Evolutionary conservation across 2,113 vertebrate genomes (phyloP).

Genomic region (Apeltes quadracus): DNA sequence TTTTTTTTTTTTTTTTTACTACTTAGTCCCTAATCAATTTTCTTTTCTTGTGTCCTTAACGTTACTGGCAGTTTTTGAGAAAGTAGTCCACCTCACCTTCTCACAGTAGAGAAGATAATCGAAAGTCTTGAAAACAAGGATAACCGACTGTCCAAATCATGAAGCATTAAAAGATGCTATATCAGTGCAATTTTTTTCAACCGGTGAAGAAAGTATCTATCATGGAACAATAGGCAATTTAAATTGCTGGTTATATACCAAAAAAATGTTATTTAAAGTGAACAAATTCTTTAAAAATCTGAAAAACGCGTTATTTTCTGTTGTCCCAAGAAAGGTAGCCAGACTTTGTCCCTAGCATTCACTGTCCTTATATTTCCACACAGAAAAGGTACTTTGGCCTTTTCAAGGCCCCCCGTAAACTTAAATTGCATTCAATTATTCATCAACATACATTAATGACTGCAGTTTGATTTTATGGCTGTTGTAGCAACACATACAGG

Average conservation of each 20-base stretch:
- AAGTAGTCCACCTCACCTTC: not conserved
- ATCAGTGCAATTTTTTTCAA: not conserved
- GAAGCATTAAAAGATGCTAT: not conserved
- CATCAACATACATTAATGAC: not conserved
- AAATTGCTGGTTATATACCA: not conserved
- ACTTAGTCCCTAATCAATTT: not conserved
- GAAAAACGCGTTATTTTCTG: not conserved
- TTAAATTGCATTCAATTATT: not conserved
- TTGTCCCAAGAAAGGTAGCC: not conserved
- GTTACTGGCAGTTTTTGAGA: not conserved
- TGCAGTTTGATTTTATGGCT: not conserved
- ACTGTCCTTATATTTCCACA: slow-evolving; percentile 1
- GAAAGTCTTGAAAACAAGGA: not conserved
- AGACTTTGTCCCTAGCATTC: slow-evolving; percentile 1
- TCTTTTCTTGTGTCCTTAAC: slow-evolving; percentile 3
- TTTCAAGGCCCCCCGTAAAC: not conserved
- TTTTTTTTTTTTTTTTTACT: no score
- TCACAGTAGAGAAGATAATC: not conserved
- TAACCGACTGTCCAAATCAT: not conserved
- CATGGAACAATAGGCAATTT: not conserved
- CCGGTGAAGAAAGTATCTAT: not conserved
- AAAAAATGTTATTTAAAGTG: not conserved
- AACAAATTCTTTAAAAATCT: slow-evolving; percentile 9
- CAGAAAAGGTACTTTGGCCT: slow-evolving; percentile 4
- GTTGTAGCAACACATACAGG: not conserved